These are phyloP conservation scores for Zaprionus africanus DNA, from an alignment of 1,140 invertebrate genomes.

Conservation along the genomic window DNA sequence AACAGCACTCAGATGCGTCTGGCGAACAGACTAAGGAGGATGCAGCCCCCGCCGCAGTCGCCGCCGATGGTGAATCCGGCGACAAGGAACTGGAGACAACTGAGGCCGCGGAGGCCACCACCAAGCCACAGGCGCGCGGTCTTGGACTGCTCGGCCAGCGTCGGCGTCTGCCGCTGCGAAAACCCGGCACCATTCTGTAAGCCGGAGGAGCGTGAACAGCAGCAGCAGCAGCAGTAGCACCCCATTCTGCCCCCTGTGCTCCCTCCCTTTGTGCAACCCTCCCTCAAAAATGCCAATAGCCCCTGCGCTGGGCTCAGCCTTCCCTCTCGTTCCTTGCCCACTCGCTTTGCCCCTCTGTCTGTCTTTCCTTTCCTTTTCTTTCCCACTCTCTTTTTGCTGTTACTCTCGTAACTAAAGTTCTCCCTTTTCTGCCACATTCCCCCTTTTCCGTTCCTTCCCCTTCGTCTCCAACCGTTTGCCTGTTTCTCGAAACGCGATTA, in stretches of 20 bases:
- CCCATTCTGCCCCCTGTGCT: neutral
- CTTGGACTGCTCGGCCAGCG: conserved; percentile 87
- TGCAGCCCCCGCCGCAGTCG: conserved; percentile 11
- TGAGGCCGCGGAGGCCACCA: conserved; percentile 84
- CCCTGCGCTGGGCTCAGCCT: neutral
- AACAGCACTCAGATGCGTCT: conserved; percentile 69
- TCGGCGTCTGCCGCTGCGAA: conserved; percentile 86
- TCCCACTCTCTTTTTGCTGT: neutral
- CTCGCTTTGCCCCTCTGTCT: neutral
- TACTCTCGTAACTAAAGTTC: neutral
- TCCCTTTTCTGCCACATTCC: neutral
- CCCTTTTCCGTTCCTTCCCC: neutral
- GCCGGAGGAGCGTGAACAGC: conserved; percentile 17
- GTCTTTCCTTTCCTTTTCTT: neutral
- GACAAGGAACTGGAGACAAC: conserved; percentile 83
- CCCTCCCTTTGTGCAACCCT: neutral
- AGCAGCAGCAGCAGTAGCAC: conserved; percentile 27
- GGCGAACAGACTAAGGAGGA: conserved; percentile 67
- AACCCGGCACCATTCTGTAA: conserved; percentile 86
- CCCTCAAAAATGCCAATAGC: conserved; percentile 5
- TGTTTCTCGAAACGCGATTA: conserved; percentile 61
- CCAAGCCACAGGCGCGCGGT: conserved; percentile 85
- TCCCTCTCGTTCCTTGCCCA: neutral
- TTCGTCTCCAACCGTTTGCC: conserved; percentile 6
- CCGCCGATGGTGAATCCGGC: conserved; percentile 51